These are phyloP conservation scores for Vannuccia rotundouncinata DNA, from an alignment of 2,888 invertebrate genomes.

Conservation along the genomic window DNA sequence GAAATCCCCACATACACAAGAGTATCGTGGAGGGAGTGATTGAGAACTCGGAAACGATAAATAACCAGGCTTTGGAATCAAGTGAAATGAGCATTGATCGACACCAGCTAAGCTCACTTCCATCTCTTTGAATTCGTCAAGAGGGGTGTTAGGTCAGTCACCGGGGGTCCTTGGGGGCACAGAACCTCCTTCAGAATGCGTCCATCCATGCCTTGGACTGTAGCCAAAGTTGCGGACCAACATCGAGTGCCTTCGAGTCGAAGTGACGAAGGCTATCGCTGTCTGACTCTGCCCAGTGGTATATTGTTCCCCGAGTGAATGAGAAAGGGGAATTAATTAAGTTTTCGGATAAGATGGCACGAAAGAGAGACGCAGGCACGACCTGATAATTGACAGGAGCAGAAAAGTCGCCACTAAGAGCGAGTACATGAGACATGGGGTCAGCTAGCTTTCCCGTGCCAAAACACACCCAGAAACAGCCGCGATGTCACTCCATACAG, in stretches of 20 bases:
- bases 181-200: background rate
- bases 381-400: background rate
- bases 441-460: too few species aligned
- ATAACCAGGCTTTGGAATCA: background rate
- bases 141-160: background rate
- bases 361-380: too few species aligned
- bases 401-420: background rate
- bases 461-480: too few species aligned
- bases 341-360: too few species aligned
- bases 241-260: too few species aligned
- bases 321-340: background rate
- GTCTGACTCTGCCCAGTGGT: too few species aligned
- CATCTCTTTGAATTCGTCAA: background rate
- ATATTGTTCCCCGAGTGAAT: background rate
- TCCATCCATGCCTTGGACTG: background rate
- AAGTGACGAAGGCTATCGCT: too few species aligned
- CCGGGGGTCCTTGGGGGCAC: background rate
- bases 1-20: background rate
- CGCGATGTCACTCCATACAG: too few species aligned
- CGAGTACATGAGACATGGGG: background rate
- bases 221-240: background rate
- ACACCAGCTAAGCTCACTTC: background rate
- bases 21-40: background rate
- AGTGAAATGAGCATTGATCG: background rate
- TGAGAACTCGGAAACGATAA: background rate